Conservation (phyloP, 2,797 vertebrate species). For the Pseudochaenichthys georgianus region DNA sequence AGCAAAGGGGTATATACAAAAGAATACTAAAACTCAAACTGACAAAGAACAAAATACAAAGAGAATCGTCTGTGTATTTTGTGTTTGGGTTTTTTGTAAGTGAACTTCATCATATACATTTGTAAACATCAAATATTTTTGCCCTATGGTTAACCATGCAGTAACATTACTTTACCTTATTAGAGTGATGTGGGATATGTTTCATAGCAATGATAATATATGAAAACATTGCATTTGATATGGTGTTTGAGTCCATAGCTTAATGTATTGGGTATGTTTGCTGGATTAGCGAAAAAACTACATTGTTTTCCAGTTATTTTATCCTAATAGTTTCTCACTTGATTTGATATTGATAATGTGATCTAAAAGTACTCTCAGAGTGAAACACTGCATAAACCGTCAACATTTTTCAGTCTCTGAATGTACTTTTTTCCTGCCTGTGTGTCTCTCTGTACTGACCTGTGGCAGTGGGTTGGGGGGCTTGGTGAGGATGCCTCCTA, state of each 20-base stretch:
- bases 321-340: neutral
- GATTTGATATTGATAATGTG: neutral
- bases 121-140: neutral
- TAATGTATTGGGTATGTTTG: conserved; percentile 1
- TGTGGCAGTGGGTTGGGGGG: conserved; percentile 92
- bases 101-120: conserved; percentile 68
- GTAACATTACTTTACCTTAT: neutral
- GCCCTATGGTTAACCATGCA: neutral
- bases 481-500: conserved; percentile 97
- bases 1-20: conserved; percentile 21
- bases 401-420: neutral
- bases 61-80: neutral
- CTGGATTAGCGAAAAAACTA: neutral
- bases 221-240: neutral
- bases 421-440: neutral
- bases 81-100: neutral
- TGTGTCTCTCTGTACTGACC: conserved; percentile 85
- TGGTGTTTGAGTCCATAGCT: neutral
- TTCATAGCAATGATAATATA: neutral
- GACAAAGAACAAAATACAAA: neutral
- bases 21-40: neutral
- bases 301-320: neutral
- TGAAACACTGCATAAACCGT: neutral
- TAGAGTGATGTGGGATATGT: neutral
- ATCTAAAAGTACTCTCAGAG: neutral